Base-by-base conservation (phyloP, 2,113 vertebrate species). In the Urocynchramus pylzowi region DNA sequence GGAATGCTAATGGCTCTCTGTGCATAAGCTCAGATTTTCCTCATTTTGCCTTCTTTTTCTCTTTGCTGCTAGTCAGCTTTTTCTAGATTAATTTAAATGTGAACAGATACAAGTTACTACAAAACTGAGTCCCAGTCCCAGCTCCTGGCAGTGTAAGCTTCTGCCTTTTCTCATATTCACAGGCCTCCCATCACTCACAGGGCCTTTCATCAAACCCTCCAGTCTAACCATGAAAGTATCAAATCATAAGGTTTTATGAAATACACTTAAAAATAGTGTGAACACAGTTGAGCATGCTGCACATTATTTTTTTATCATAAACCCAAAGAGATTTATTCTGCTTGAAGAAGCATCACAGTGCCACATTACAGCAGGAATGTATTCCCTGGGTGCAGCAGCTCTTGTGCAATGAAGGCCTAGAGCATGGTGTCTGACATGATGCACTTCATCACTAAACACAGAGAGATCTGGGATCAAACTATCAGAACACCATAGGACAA, bases 51-150 rank as follows among this genome's bases (percentile, higher is more conserved):
- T 77, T 61, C 53, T 82, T 84, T 78, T 28, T 18, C 21, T 60
- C 26, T 89, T 74, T 90, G 21, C 41, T 83, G 9, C 39, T 61
- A 76, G 50, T 87, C 81, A 84, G 41, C 63, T 21, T 87, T 95
- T 76, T 77, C 61, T 67, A 50, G 59, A 69, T 56, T 94, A 50
- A 84, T 95, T 87, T 91, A 10, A 68, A 54, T 88, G 24, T 47
- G 47, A 93, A 56, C 4, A 8, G 59, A 30, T 54, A 64, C 47
- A 80, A 90, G 39, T 86, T 83, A n/a, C 45, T 83, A 6, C 39
- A 77, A 76, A 89, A 47, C 53, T 33, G 50, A 76, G 70, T 53
- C 28, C 12, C 42, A 76, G 42, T 35, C 45, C 45, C 52, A 50
- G 42, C 39, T 96, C 70, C 57, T 61, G 69, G 13, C 56, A 71